Evolutionary conservation across 1,140 invertebrate species (phyloP).

Genomic region (Drosophila albomicans): DNA sequence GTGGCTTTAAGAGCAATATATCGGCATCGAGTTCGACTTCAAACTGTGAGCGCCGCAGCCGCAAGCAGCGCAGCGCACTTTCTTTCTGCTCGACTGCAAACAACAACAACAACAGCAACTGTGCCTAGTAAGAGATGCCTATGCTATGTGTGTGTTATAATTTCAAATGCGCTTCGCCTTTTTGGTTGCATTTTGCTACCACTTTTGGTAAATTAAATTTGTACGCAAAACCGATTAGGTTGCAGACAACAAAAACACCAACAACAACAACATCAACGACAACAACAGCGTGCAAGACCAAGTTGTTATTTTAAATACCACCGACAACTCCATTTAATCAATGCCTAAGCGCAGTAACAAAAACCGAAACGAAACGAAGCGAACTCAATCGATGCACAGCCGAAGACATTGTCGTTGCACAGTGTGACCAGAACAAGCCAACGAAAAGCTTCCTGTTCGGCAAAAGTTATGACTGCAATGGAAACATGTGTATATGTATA

Average conservation of each 20-base stretch:
- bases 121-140: constrained; percentile 23
- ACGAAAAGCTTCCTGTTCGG: neutral
- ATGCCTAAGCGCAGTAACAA: constrained; percentile 55
- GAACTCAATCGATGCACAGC: neutral
- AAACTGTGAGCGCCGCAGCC: constrained; percentile 15
- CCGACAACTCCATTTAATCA: constrained; percentile 82
- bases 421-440: constrained; percentile 15
- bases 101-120: constrained; percentile 9
- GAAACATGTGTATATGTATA: no score
- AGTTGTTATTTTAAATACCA: constrained; percentile 84
- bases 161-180: constrained; percentile 77
- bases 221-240: constrained; percentile 82
- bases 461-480: no score
- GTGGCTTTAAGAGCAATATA: constrained; percentile 22
- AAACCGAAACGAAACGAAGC: constrained; percentile 28
- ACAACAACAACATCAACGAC: no score
- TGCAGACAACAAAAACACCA: constrained; percentile 60
- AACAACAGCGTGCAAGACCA: constrained; percentile 42
- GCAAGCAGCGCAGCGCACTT: constrained; percentile 17
- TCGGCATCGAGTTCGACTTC: constrained; percentile 44
- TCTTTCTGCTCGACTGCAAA: constrained; percentile 9
- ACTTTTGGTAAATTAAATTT: constrained; percentile 84
- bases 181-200: constrained; percentile 80
- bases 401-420: constrained; percentile 23
- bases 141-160: constrained; percentile 68